Evolutionary conservation across 2,113 vertebrate genomes (phyloP).

Genomic region (Platichthys stellatus): DNA sequence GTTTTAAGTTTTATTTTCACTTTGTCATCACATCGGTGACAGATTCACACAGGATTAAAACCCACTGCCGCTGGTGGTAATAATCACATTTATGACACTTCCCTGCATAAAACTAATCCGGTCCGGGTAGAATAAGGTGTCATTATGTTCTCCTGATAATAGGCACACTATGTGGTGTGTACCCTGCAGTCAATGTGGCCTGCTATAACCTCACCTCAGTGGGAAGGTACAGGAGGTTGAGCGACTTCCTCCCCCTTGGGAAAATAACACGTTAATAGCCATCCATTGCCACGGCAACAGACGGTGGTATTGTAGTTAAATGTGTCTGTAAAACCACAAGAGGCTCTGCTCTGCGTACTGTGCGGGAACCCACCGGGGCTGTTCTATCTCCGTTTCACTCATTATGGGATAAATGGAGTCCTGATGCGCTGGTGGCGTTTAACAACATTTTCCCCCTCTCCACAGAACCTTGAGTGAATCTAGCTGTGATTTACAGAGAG

Average conservation of each 20-base stretch:
- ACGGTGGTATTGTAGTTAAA: slow-evolving; percentile 69
- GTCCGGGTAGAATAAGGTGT: slow-evolving; percentile 35
- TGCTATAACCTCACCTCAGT: slow-evolving; percentile 58
- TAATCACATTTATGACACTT: slow-evolving; percentile 50
- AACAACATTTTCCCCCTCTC: background rate
- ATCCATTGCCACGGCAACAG: slow-evolving; percentile 66
- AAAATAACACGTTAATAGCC: slow-evolving; percentile 73
- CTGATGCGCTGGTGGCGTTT: slow-evolving; percentile 14
- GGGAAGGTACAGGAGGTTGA: slow-evolving; percentile 41
- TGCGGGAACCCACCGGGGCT: slow-evolving; percentile 52
- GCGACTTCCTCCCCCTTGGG: slow-evolving; percentile 60
- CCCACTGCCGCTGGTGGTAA: slow-evolving; percentile 38
- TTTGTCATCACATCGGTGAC: background rate
- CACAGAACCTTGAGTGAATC: slow-evolving; percentile 11
- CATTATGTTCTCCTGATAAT: slow-evolving; percentile 43
- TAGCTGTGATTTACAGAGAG: slow-evolving; percentile 57
- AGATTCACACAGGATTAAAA: background rate
- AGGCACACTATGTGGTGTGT: slow-evolving; percentile 32
- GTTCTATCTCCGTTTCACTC: slow-evolving; percentile 50
- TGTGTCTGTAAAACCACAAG: slow-evolving; percentile 74
- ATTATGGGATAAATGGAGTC: slow-evolving; percentile 63
- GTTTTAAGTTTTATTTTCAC: background rate
- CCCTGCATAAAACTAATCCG: slow-evolving; percentile 38
- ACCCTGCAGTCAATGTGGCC: slow-evolving; percentile 54
- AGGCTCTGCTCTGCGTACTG: slow-evolving; percentile 48